Conservation (phyloP, 2,888 invertebrate genomes). For the Pristionchus exspectatus region DNA sequence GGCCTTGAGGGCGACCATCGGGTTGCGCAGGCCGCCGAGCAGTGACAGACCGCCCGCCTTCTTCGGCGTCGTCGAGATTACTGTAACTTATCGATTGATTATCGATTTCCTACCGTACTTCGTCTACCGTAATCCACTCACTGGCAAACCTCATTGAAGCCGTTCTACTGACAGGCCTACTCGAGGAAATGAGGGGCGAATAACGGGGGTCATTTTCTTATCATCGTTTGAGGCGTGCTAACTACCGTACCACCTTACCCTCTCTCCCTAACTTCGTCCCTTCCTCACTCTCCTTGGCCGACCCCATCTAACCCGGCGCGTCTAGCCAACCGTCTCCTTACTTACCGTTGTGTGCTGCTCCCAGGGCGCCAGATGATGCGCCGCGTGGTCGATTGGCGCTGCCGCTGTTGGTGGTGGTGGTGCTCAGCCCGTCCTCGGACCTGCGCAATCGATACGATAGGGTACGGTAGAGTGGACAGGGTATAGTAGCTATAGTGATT, state of each 20-base stretch:
- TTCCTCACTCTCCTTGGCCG: no score
- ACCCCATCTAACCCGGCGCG: no score
- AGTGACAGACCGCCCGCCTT: not conserved
- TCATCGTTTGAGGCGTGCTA: no score
- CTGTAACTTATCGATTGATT: not conserved
- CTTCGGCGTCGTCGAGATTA: constrained; percentile 20
- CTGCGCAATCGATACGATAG: not conserved
- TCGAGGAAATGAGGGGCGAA: no score
- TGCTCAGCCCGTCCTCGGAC: not conserved
- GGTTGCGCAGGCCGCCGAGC: constrained; percentile 30
- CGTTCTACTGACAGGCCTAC: not conserved
- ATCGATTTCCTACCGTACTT: not conserved
- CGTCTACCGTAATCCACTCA: not conserved
- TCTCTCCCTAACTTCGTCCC: no score
- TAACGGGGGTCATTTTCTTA: no score
- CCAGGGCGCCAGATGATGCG: not conserved
- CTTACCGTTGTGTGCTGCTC: constrained; percentile 4
- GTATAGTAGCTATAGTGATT: no score
- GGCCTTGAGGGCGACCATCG: constrained; percentile 8
- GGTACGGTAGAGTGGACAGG: no score
- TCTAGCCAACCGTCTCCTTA: no score
- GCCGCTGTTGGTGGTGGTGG: not conserved
- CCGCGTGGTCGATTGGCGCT: not conserved
- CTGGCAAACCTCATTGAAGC: not conserved
- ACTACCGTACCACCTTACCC: no score